A percentile compares a stretch with the other conserved stretches of the same genome.
Evolutionary conservation across 2,888 invertebrate genomes (phyloP).

Genomic region (Nomada fabriciana): DNA sequence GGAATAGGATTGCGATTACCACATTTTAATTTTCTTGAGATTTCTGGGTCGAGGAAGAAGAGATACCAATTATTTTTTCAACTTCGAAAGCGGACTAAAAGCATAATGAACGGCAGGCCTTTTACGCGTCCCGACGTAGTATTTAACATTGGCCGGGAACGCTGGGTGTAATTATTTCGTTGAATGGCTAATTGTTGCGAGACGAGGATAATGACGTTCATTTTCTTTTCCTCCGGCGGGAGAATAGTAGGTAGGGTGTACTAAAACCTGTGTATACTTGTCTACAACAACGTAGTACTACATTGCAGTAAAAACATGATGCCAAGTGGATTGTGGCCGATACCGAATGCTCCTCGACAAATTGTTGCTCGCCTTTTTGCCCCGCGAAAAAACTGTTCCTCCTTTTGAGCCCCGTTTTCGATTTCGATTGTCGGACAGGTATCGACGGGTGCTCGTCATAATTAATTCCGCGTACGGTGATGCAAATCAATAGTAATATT

Average conservation of each 20-base stretch:
- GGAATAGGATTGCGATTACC: slow-evolving; percentile 58
- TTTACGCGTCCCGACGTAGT: neutral
- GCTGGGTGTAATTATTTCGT: slow-evolving; percentile 18
- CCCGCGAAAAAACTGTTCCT: neutral
- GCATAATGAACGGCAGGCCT: slow-evolving; percentile 8
- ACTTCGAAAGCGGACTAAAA: slow-evolving; percentile 34
- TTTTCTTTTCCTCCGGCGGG: neutral
- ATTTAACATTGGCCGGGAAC: neutral
- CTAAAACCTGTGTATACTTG: neutral
- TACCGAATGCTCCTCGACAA: no score
- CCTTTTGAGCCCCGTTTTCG: neutral
- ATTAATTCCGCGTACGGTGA: slow-evolving; percentile 46
- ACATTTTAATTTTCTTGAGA: slow-evolving; percentile 56
- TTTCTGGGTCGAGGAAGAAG: slow-evolving; percentile 52
- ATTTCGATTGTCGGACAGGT: neutral
- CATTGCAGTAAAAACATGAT: neutral
- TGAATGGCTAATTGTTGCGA: slow-evolving; percentile 2
- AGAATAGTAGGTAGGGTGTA: no score
- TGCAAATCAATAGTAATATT: slow-evolving; percentile 39
- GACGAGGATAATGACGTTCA: neutral
- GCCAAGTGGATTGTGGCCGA: no score
- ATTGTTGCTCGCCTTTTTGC: neutral
- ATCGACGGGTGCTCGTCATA: neutral
- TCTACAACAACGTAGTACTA: neutral
- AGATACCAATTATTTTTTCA: neutral